Evolutionary conservation across 2,797 vertebrate species (phyloP).

Genomic region (Allobates femoralis): DNA sequence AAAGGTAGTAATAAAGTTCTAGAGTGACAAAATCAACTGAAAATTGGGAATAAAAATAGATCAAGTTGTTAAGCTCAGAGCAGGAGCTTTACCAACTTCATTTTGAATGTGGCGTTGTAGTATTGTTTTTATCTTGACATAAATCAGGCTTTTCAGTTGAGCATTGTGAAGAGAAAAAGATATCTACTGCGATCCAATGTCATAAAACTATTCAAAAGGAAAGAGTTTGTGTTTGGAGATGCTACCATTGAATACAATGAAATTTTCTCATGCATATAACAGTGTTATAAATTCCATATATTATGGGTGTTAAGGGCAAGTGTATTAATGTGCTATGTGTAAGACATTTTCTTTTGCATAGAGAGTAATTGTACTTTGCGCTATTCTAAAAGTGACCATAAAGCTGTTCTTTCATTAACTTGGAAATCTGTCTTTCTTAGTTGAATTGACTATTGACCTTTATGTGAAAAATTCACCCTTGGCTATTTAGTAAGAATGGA

Average conservation of each 20-base stretch:
- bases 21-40: neutral
- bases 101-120: neutral
- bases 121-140: neutral
- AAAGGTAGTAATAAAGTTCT: neutral
- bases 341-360: slow-evolving; percentile 70
- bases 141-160: neutral
- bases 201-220: neutral
- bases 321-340: slow-evolving; percentile 67
- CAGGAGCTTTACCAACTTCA: neutral
- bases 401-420: slow-evolving; percentile 53
- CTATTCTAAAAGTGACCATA: slow-evolving; percentile 64
- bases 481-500: slow-evolving; percentile 54
- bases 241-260: neutral
- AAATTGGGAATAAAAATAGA: neutral
- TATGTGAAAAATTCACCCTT: slow-evolving; percentile 53
- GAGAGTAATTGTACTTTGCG: slow-evolving; percentile 71
- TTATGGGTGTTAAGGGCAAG: slow-evolving; percentile 60
- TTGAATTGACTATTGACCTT: slow-evolving; percentile 58
- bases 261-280: neutral
- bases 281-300: slow-evolving; percentile 31
- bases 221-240: neutral
- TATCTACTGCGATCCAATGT: neutral
- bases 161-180: neutral
- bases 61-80: neutral
- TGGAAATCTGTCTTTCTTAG: slow-evolving; percentile 46